Base-by-base conservation (phyloP, 2,888 invertebrate species). In the Trissolcus brochymenae region DNA sequence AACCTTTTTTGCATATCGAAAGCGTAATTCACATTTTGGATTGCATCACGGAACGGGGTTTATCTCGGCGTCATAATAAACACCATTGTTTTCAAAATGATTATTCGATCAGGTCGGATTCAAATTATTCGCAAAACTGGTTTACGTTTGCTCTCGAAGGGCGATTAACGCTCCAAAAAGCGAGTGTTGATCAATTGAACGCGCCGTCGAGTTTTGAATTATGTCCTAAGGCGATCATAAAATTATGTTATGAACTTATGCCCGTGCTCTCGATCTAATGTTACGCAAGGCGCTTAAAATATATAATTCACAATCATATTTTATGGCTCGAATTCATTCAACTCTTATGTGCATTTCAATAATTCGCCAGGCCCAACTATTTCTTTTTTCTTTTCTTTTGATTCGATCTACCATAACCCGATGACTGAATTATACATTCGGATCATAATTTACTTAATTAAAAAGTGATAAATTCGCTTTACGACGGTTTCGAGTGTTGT, bases 231-330 rank as follows among this genome's bases (percentile, higher is more conserved):
- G 67, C 49, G 62, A 35, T 17, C 62, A 59, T 74, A 65, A 76
- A 76, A 59, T 60, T 54, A 41, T 40, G 51, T 66, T 71, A 61
- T 43, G 62, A 76, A 51, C 62, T 76, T 57, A 60, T 61, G 60
- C n/a, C 17, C 59, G 4, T 17, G 53, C 54, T 46, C 16, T 46
- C 65, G 65, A 70, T 66, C 76, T 70, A 65, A 72, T 59, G 59
- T 76, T 66, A 67, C 71, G 76, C 76, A 72, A 76, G 62, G 35
- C 53, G 71, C 70, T 66, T 56, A 66, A 66, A 70, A 66, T 11
- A 46, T 46, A 76, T 71, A 71, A 76, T 76, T 76, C 71, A 62
- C 66, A 71, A 54, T 41, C 76, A 53, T 76, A 76, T 76, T 76
- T 76, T 76, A 76, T 71, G 71, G 56, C 46, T 46, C 14, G 14